Evolutionary conservation across 1,140 invertebrate genomes (phyloP), one percentile per base, ranked within the genome.

Genomic region (Limonius californicus): DNA sequence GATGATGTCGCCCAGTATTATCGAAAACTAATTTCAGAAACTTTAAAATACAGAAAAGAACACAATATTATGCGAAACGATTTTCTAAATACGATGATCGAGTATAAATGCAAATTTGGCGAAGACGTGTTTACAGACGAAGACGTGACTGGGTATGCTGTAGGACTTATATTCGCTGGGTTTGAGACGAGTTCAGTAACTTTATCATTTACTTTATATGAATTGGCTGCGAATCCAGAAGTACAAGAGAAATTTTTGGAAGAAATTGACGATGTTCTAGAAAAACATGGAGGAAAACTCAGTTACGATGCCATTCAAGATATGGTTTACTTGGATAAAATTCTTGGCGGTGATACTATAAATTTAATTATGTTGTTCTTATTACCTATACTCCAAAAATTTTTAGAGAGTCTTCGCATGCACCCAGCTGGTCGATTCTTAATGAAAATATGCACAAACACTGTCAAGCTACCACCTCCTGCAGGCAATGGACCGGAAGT

Each of bases 81-180:
- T 39, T 39, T 39, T n/a, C n/a, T 39, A 39, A 14, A 39, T 12
- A 11, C 2, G 7, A 6, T 39, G 35, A 1, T 12, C 7, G 35
- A 39, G n/a, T 2, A 11, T 2, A 39, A 39, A 39, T 12, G 4
- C 1, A 57, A 43, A 18, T 7, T 11, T 14, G 39, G 11, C 42
- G 14, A 35, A 16, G 15, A 42, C 83, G 84, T 23, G 87, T 83
- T 68, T 85, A 89, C 30, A 85, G 85, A 0, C 81, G 85, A 18
- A 80, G 86, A 6, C 79, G 63, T 85, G 2, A 68, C 70, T 7
- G 72, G 82, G 65, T 67, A 83, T 73, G 57, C 81, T 61, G 68
- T 77, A 70, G 12, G 76, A 53, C 77, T 86, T 70, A 82, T 70
- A 67, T 54, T 80, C 0, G 83, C 82, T 43, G 80, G 79, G 1